phyloP scores from a whole-genome alignment of 2,797 vertebrate genomes.

The Picus viridis region DNA sequence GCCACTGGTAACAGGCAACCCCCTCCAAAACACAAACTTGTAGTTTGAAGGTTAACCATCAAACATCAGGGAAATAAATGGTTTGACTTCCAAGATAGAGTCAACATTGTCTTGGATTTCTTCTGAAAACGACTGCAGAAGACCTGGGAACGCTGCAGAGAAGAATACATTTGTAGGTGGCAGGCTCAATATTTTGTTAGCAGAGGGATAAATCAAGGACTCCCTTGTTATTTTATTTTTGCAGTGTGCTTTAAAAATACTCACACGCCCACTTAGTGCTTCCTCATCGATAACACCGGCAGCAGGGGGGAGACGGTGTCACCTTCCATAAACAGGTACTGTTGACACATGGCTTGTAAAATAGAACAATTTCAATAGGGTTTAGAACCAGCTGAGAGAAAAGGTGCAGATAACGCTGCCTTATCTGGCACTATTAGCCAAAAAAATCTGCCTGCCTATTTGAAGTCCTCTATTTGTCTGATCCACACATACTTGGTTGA shows the following conservation, averaged over 20 bases:
- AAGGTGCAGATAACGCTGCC: constrained; percentile 56
- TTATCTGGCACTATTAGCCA: constrained; percentile 62
- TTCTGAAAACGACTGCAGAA: constrained; percentile 24
- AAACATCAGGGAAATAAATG: neutral
- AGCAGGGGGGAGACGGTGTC: constrained; percentile 53
- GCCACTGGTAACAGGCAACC: neutral
- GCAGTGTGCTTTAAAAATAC: constrained; percentile 53
- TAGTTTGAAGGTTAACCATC: neutral
- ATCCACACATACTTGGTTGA: constrained; percentile 37
- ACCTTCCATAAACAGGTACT: constrained; percentile 78
- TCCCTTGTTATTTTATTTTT: constrained; percentile 63
- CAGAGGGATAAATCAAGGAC: constrained; percentile 32
- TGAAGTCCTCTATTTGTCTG: constrained; percentile 64
- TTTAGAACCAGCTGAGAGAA: constrained; percentile 43
- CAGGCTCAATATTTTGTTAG: neutral
- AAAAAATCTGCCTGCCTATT: constrained; percentile 48
- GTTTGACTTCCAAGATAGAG: neutral
- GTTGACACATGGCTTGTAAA: constrained; percentile 68
- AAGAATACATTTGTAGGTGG: neutral
- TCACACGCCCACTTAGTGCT: constrained; percentile 76
- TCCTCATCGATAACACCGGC: constrained; percentile 78
- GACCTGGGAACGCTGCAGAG: neutral
- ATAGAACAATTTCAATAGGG: constrained; percentile 33
- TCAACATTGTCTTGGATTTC: constrained; percentile 2
- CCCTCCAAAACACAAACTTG: no score